Conservation (phyloP, 2,113 vertebrate species). For the Anoura caudifer region DNA sequence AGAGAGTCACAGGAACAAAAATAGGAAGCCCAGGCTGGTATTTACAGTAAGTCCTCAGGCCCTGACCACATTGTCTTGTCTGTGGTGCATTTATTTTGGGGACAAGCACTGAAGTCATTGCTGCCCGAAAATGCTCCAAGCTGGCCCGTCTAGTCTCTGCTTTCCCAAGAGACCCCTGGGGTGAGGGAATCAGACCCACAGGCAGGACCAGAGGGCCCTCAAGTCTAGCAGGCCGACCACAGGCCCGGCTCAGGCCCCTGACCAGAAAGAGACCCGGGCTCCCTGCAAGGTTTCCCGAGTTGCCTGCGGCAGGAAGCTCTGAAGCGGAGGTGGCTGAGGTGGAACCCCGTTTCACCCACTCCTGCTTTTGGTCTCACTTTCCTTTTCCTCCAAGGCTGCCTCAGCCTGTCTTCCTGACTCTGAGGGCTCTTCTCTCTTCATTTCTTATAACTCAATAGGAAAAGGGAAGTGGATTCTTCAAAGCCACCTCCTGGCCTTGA, state of each 20-base stretch:
- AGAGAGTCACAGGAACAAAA: conserved; percentile 61
- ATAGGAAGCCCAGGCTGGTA: conserved; percentile 45
- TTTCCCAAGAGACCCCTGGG: conserved; percentile 45
- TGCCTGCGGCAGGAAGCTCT: not conserved
- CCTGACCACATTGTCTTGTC: conserved; percentile 40
- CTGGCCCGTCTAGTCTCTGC: conserved; percentile 43
- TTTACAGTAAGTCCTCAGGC: conserved; percentile 41
- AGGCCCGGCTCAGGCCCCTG: not conserved
- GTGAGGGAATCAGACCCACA: conserved; percentile 23
- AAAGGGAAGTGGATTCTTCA: conserved; percentile 39
- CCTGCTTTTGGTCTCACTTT: conserved; percentile 19
- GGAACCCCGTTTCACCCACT: not conserved
- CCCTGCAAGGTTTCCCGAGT: conserved; percentile 48
- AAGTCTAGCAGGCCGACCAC: conserved; percentile 31
- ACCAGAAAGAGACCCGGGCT: not conserved
- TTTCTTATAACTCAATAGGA: conserved; percentile 47
- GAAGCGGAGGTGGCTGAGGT: not conserved
- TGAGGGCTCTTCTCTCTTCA: not conserved
- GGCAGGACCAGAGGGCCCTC: not conserved
- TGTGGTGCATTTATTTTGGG: conserved; percentile 69
- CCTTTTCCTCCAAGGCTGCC: conserved; percentile 29
- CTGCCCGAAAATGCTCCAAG: conserved; percentile 61
- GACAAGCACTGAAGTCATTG: conserved; percentile 70
- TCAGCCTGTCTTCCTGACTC: not conserved
- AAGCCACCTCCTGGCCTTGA: not conserved